Conservation (phyloP, 2,888 invertebrate species). For the Drosophila flavopinicola region DNA sequence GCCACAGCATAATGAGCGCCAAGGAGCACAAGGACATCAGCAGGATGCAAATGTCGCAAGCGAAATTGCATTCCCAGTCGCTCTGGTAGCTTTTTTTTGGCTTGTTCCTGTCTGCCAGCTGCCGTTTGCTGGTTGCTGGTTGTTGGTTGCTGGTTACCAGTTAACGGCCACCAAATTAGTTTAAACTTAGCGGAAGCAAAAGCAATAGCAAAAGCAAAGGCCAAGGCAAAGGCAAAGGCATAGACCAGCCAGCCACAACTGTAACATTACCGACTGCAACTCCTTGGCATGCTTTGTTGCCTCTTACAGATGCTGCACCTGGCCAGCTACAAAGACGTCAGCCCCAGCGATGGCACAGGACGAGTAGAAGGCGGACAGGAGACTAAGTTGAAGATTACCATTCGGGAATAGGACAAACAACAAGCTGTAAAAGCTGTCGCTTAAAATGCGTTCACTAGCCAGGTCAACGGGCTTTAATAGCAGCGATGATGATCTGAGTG, state of each 20-base stretch:
- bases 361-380: conserved; percentile 35
- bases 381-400: conserved; percentile 57
- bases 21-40: conserved; percentile 16
- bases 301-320: conserved; percentile 69
- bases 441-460: conserved; percentile 60
- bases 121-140: conserved; percentile 3
- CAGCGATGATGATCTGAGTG: conserved; percentile 83
- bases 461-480: conserved; percentile 51
- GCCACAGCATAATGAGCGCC: conserved; percentile 70
- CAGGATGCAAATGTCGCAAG: conserved; percentile 66
- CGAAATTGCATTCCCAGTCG: conserved; percentile 62
- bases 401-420: conserved; percentile 7
- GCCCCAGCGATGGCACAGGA: conserved; percentile 45
- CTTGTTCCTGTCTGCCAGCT: conserved; percentile 12
- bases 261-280: conserved; percentile 12
- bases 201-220: conserved; percentile 57
- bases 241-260: conserved; percentile 9
- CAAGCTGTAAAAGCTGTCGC: conserved; percentile 3
- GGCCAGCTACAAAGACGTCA: conserved; percentile 39
- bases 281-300: conserved; percentile 31
- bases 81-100: conserved; percentile 4
- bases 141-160: conserved; percentile 42
- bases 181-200: conserved; percentile 72
- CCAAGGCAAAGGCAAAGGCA: conserved; percentile 18
- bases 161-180: conserved; percentile 77